phyloP scores from a whole-genome alignment of 1,140 invertebrate species.

The Venustaconcha ellipsiformis region DNA sequence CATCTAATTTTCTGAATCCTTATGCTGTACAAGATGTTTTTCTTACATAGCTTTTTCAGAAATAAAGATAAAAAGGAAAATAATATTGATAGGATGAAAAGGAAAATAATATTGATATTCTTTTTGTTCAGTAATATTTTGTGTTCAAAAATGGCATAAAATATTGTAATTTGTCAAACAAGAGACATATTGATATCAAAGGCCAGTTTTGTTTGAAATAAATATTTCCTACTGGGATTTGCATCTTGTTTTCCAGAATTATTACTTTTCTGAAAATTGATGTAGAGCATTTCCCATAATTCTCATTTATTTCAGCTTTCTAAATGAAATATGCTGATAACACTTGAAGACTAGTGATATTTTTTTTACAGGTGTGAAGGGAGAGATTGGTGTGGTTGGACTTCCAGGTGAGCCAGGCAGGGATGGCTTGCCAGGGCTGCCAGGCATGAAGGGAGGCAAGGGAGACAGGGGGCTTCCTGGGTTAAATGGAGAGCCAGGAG shows the following conservation, averaged over 20 bases:
- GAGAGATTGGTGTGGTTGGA: slow-evolving; percentile 53
- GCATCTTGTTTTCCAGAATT: neutral
- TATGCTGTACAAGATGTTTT: too few relatives aligned
- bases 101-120: too few relatives aligned
- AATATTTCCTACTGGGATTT: neutral
- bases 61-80: too few relatives aligned
- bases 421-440: slow-evolving; percentile 48
- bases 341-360: neutral
- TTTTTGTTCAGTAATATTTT: too few relatives aligned
- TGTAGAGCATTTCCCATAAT: neutral
- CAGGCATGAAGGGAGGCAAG: slow-evolving; percentile 43
- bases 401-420: slow-evolving; percentile 51
- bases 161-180: neutral
- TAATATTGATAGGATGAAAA: too few relatives aligned
- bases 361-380: slow-evolving; percentile 42
- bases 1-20: too few relatives aligned
- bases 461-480: slow-evolving; percentile 51
- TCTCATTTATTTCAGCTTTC: neutral
- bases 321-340: neutral
- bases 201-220: neutral
- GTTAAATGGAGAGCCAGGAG: slow-evolving; percentile 48
- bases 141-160: too few relatives aligned
- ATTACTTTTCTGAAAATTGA: neutral
- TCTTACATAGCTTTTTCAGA: too few relatives aligned
- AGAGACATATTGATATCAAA: neutral